Base-by-base conservation (phyloP, 2,888 invertebrate genomes). In the Anoplius nigerrimus region DNA sequence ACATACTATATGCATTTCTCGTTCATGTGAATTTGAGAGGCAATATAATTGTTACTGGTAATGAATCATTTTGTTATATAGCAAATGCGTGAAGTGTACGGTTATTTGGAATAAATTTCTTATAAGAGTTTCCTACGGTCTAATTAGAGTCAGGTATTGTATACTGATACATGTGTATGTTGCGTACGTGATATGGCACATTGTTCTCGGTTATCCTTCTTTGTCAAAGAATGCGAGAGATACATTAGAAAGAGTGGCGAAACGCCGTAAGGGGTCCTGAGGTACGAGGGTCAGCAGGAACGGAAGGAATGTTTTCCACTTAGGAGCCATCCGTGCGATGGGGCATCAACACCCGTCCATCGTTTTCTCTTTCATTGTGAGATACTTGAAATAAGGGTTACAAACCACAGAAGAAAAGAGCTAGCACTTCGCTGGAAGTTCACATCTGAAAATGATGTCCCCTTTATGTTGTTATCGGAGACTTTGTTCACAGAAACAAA, bases 271-370 rank as follows among this genome's bases (percentile, higher is more conserved):
- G 43, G 27, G 27, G 21, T 34, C 3, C 2, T 11, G 5, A 16
- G 24, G 16, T 8, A 13, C 46, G 20, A 20, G 43, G n/a, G 45
- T 27, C 16, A 20, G 52, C 21, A 48, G 61, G 52, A 66, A 61
- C 64, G 57, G 53, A 54, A 62, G 43, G 22, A 66, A 66, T 27
- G 66, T 66, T 48, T 63, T 43, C 62, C 54, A 69, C 59, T 69
- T 62, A 62, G 55, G 55, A 34, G 22, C 21, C 48, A 43, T 66
- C 58, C 20, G 27, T 66, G 54, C 48, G 54, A 69, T 55, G 45
- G 58, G 51, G 51, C 43, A 53, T 69, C 57, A 58, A 54, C 43
- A 22, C 34, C 21, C 45, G 5, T n/a, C 18, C 24, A 18, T 4
- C 13, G n/a, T 51, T 46, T n/a, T 21, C 22, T 4, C 3, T 22